Base-by-base conservation (phyloP, 2,113 vertebrate species). In the Tympanuchus pallidicinctus region DNA sequence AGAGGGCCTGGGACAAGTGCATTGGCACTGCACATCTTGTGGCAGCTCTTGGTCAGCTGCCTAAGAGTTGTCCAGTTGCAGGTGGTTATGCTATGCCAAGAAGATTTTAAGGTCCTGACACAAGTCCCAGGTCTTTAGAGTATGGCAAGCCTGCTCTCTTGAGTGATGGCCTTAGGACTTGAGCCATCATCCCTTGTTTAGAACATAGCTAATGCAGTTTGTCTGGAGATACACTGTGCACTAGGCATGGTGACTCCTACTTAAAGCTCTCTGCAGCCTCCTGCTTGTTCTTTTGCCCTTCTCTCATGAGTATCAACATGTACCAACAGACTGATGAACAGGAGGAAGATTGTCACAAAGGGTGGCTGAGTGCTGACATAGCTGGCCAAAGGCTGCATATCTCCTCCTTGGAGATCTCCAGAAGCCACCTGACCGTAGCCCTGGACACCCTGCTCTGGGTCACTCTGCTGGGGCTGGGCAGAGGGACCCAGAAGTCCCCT, bases 301-400 rank as follows among this genome's bases (percentile, higher is more conserved):
- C 40, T 43, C 0, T 0, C 4, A 9, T 11, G 38, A 52, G 8
- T 50, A 50, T 5, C 42, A 50, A 21, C 45, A 66, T 83, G 21
- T 65, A 67, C 22, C 47, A 82, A 54, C 10, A 32, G 60, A 10
- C 42, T 18, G 34, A 50, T n/a, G 30, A 90, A 6, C 28, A 50
- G 67, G 48, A 82, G 45, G 57, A 64, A 36, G 32, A 66, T 5
- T 2, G 2, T 43, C 11, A 5, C 16, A 4, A 43, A 79, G 3
- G 13, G 25, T 64, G 61, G 16, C 16, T 6, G 17, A 28, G 25
- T 25, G 24, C 11, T 28, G 61, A 38, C 61, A 40, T 15, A 28
- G 61, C 14, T 40, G 38, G 25, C 61, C 38, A 13, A 5, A 13
- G 25, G 61, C 61, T 40, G 61, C 27, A 27, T 11, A 27, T 40